These are phyloP conservation scores for Agonopterix subpropinquella DNA, from an alignment of 2,888 invertebrate genomes.

Conservation along the genomic window DNA sequence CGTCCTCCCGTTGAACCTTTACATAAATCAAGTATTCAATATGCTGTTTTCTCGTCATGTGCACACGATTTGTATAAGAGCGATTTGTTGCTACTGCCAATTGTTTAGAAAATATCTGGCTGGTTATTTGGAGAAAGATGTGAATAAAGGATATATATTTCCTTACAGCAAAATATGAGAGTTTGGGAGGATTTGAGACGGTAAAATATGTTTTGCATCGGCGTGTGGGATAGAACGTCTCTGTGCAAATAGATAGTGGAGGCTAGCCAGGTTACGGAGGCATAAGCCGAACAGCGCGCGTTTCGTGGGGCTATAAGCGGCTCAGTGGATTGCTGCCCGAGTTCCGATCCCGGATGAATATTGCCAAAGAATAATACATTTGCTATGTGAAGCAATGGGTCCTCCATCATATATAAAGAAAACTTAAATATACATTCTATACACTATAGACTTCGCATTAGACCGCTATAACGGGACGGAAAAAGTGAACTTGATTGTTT, in stretches of 20 bases:
- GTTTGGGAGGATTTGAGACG: not conserved
- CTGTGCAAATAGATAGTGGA: constrained; percentile 53
- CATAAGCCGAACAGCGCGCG: constrained; percentile 33
- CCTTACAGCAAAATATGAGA: not conserved
- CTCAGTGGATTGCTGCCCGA: constrained; percentile 24
- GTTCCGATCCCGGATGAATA: not conserved
- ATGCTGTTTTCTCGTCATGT: constrained; percentile 46
- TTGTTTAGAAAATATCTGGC: no score
- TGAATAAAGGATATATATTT: no score
- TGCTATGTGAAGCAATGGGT: no score
- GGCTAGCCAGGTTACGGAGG: constrained; percentile 22
- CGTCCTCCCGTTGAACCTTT: constrained; percentile 53
- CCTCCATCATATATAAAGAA: no score
- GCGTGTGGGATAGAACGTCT: constrained; percentile 19
- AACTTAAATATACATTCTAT: no score
- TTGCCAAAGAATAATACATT: no score
- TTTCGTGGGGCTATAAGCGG: constrained; percentile 45
- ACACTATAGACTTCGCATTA: no score
- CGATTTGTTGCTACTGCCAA: not conserved
- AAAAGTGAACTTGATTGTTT: no score
- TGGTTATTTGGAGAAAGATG: no score
- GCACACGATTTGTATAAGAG: constrained; percentile 26
- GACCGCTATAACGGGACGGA: no score
- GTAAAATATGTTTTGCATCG: constrained; percentile 4
- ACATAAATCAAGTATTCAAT: constrained; percentile 60